Evolutionary conservation across 2,888 invertebrate species (phyloP).

Genomic region (Parnassius mnemosyne): DNA sequence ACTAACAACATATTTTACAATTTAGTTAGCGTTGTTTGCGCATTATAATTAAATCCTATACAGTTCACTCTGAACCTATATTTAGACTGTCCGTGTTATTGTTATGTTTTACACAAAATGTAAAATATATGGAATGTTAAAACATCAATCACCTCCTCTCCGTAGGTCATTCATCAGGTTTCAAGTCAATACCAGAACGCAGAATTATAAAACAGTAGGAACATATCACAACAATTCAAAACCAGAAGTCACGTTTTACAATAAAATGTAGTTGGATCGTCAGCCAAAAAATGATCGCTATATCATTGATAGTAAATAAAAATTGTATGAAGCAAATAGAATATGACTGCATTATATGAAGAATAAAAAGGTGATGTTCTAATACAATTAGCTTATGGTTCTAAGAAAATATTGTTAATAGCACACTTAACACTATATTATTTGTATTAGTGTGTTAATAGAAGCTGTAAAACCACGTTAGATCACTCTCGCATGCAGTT

Average conservation of each 20-base stretch:
- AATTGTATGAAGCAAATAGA: too few relatives aligned
- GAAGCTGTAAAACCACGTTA: slow-evolving; percentile 17
- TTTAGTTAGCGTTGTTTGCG: slow-evolving; percentile 8
- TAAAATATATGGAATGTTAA: slow-evolving; percentile 22
- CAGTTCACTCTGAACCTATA: slow-evolving; percentile 4
- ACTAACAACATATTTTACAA: slow-evolving; percentile 16
- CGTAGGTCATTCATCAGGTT: not conserved
- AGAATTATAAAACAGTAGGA: not conserved
- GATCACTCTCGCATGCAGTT: slow-evolving; percentile 14
- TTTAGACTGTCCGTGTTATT: slow-evolving; percentile 6
- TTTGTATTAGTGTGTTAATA: slow-evolving; percentile 17
- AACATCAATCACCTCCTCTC: slow-evolving; percentile 15
- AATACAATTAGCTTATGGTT: not conserved
- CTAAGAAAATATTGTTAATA: slow-evolving; percentile 22
- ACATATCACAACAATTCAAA: not conserved
- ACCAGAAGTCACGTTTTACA: not conserved
- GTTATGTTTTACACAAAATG: not conserved
- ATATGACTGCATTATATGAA: too few relatives aligned
- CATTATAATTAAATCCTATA: not conserved
- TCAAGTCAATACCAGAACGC: not conserved
- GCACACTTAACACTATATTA: slow-evolving; percentile 11
- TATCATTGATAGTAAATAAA: too few relatives aligned
- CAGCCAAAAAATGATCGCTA: too few relatives aligned
- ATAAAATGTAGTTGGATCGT: not conserved
- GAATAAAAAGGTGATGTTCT: not conserved